Evolutionary conservation across 2,888 invertebrate species (phyloP).

Genomic region (Dicyrtoma fusca): DNA sequence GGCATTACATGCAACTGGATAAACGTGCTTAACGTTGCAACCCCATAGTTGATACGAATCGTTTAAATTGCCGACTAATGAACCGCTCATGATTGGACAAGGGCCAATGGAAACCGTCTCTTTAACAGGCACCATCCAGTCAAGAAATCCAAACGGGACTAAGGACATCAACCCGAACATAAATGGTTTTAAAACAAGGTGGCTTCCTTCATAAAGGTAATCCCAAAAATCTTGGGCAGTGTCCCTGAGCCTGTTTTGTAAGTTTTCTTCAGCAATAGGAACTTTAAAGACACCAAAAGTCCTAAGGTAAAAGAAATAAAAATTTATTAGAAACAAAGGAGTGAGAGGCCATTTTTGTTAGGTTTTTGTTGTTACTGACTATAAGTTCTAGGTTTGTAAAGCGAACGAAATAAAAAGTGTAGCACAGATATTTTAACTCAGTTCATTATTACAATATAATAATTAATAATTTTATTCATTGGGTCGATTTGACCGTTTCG

Average conservation of each 20-base stretch:
- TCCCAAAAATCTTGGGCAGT: slow-evolving; percentile 3
- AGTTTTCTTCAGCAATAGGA: background rate
- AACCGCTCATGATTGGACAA: slow-evolving; percentile 22
- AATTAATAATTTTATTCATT: too few species aligned
- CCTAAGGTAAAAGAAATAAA: slow-evolving; percentile 6
- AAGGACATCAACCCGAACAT: slow-evolving; percentile 6
- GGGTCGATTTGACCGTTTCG: too few species aligned
- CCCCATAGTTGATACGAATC: background rate
- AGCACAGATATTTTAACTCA: too few species aligned
- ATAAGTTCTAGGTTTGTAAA: too few species aligned
- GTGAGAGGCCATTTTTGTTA: too few species aligned
- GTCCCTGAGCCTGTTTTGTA: background rate
- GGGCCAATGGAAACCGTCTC: slow-evolving; percentile 2
- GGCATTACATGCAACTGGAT: slow-evolving; percentile 18
- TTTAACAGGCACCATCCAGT: background rate
- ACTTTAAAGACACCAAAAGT: slow-evolving; percentile 26
- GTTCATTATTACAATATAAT: too few species aligned
- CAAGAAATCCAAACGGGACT: slow-evolving; percentile 4
- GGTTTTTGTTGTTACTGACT: too few species aligned
- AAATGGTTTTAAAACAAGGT: slow-evolving; percentile 11
- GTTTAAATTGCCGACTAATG: slow-evolving; percentile 3
- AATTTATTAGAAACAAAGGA: too few species aligned
- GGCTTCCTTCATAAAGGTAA: background rate
- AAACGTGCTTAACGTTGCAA: background rate
- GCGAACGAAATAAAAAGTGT: too few species aligned